These are phyloP conservation scores for Panthera uncia DNA, from an alignment of 2,113 vertebrate species.

Conservation along the genomic window DNA sequence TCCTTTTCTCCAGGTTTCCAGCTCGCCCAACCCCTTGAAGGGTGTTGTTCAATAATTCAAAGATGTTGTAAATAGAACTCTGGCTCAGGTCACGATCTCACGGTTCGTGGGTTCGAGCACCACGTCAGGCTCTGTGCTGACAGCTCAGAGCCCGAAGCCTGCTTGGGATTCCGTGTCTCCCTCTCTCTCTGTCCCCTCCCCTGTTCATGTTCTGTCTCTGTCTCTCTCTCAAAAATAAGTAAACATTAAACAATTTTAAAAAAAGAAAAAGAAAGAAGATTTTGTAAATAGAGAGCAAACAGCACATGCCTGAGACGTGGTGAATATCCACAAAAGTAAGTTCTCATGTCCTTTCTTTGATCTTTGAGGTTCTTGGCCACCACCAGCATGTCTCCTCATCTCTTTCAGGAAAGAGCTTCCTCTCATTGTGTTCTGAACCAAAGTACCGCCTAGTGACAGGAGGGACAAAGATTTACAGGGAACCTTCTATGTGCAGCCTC, in stretches of 20 bases:
- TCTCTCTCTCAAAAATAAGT: no score
- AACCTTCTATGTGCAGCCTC: not conserved
- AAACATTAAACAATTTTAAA: no score
- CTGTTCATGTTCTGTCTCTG: no score
- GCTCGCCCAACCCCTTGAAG: not conserved
- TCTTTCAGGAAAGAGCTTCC: not conserved
- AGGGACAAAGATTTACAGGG: fast-evolving
- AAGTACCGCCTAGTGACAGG: not conserved
- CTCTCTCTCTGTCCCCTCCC: no score
- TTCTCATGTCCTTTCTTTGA: not conserved
- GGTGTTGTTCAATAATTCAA: not conserved
- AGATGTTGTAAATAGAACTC: not conserved
- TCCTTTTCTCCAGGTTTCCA: not conserved
- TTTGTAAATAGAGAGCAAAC: not conserved
- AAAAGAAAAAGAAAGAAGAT: not conserved
- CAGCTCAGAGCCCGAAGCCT: no score
- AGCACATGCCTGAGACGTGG: not conserved
- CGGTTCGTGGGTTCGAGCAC: no score
- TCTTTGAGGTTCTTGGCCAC: not conserved
- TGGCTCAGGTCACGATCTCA: no score
- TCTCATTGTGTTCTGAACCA: not conserved
- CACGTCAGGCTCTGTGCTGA: no score
- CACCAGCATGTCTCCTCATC: not conserved
- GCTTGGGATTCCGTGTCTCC: no score
- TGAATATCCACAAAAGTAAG: not conserved